These are phyloP conservation scores for Vannuccia rotundouncinata DNA, from an alignment of 2,888 invertebrate species.

Conservation along the genomic window DNA sequence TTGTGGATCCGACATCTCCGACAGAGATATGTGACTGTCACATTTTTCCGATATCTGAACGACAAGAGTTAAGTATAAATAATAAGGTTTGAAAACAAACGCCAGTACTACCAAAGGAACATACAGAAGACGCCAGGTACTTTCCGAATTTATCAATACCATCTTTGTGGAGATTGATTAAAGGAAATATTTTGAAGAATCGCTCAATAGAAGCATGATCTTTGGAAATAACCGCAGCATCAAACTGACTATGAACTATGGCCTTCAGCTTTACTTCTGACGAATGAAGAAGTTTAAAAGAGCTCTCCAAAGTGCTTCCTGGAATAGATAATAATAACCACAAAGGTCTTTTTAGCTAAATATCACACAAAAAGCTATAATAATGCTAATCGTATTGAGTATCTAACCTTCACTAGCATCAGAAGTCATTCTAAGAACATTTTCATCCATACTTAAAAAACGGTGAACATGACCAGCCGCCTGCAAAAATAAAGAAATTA, in stretches of 20 bases:
- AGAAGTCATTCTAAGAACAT: constrained; percentile 69
- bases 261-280: constrained; percentile 67
- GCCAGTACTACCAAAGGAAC: background rate
- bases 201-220: constrained; percentile 83
- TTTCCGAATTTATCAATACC: constrained; percentile 79
- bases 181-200: constrained; percentile 91
- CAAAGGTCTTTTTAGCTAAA: too few species aligned
- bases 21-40: constrained; percentile 24
- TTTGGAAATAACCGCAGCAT: constrained; percentile 72
- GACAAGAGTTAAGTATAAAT: background rate
- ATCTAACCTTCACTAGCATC: constrained; percentile 66
- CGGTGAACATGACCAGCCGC: constrained; percentile 90
- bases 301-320: constrained; percentile 65
- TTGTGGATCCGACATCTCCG: constrained; percentile 33
- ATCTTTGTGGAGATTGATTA: constrained; percentile 80
- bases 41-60: constrained; percentile 6
- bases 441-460: constrained; percentile 84
- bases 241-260: constrained; percentile 73
- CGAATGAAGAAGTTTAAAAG: constrained; percentile 68
- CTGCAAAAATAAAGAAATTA: constrained; percentile 45
- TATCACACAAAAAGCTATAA: too few species aligned
- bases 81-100: background rate
- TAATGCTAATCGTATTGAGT: too few species aligned
- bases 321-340: too few species aligned
- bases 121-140: constrained; percentile 61